Evolutionary conservation across 1,140 invertebrate species (phyloP), one percentile per base, ranked within the genome.

Genomic region (Papilio polyxenes): DNA sequence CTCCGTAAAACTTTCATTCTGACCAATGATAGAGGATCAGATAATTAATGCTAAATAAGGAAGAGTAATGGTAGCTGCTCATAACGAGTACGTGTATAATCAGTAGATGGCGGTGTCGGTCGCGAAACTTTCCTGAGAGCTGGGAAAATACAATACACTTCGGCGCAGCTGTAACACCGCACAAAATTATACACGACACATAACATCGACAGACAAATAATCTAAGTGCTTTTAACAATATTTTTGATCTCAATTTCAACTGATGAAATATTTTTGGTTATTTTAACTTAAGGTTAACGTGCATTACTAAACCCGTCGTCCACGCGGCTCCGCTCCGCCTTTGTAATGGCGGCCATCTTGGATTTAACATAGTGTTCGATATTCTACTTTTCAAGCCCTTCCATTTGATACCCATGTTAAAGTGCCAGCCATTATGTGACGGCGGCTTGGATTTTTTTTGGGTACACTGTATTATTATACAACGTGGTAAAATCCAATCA

Each of bases 151-250:
- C 62, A 31, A 65, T 31, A 23, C 23, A 13, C 53, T 56, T 9
- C 10, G 65, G 65, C 11, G 11, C 65, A 72, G 65, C 65, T 72
- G 65, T 1, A 40, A 7, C 10, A 40, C 65, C 65, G 65, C 31
- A 72, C 23, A 17, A 5, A n/a, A n/a, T n/a, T n/a, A n/a, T n/a
- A n/a, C n/a, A n/a, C n/a, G n/a, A n/a, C n/a, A n/a, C n/a, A n/a
- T n/a, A n/a, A n/a, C n/a, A n/a, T n/a, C n/a, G n/a, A n/a, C n/a
- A n/a, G n/a, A n/a, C n/a, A n/a, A n/a, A n/a, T n/a, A n/a, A 23
- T 65, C 62, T 65, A 65, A 65, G 62, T 65, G 62, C 62, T 13
- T 65, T 65, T 31, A 13, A 20, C 20, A 65, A 65, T 65, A 72
- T 37, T 7, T 15, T 72, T 15, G 10, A 13, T 1, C 13, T 20